Evolutionary conservation across 1,140 invertebrate species (phyloP), one percentile per base, ranked within the genome.

Genomic region (Kradibia gibbosae): DNA sequence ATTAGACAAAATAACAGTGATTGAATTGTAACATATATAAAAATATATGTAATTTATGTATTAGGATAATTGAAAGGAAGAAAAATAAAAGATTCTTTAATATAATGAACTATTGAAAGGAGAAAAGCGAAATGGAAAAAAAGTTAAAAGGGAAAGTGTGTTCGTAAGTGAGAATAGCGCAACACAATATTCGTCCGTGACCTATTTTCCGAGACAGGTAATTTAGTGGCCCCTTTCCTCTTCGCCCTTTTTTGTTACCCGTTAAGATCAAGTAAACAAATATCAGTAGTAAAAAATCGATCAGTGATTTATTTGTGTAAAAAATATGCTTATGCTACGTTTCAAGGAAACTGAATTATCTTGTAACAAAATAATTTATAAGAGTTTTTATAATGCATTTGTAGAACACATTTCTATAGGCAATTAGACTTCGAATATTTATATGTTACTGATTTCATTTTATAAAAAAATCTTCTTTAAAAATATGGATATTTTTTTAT

Each of bases 161-260:
- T 39, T 36, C 28, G 62, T 62, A 62, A 62, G 10, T n/a, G 62
- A 67, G 36, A 15, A 25, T 28, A 60, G n/a, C 36, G 39, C 36
- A 65, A 77, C 8, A 65, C 22, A 60, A 39, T 20, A 77, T 62
- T 77, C 48, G 74, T 28, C 74, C 74, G 39, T 77, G 74, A 77
- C 74, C 74, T 39, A 77, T 65, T 77, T 77, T 42, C 36, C 70
- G 31, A 50, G 42, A 70, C 39, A 72, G 25, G 0, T 42, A 13
- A 45, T 72, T 50, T 13, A 72, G 39, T 3, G 28, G n/a, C 28
- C 70, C 20, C 48, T 72, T 71, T 11, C 42, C n/a, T 62, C 39
- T 77, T 57, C 39, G 53, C 39, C 34, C 53, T 60, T n/a, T 67
- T 22, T 39, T 8, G 11, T n/a, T 67, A 39, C 20, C 36, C 28